phyloP scores from a whole-genome alignment of 2,797 vertebrate genomes.

The Malacoctenus gilli region DNA sequence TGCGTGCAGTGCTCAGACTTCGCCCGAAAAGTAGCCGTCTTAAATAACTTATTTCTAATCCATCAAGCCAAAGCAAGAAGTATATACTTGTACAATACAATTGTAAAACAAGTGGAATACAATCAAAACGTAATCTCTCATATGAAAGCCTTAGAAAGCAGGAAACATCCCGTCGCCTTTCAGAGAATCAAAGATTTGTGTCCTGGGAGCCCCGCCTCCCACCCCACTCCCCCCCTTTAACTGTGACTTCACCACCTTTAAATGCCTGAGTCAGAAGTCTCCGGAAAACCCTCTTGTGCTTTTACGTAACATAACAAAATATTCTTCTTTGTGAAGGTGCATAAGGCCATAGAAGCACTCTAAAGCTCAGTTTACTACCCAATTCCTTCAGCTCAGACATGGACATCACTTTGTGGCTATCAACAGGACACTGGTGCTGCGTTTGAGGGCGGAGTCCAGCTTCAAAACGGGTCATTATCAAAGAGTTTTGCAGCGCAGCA shows the following conservation, averaged over 20 bases:
- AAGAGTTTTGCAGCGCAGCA: conserved; percentile 13
- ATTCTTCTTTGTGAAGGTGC: conserved; percentile 41
- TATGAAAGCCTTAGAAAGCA: conserved; percentile 53
- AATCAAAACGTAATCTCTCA: conserved; percentile 67
- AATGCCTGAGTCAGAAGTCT: conserved; percentile 69
- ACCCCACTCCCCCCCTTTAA: conserved; percentile 21
- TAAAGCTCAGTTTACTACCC: conserved; percentile 48
- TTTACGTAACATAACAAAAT: conserved; percentile 52
- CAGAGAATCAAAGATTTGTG: conserved; percentile 38
- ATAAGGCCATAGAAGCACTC: conserved; percentile 72
- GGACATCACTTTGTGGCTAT: no score
- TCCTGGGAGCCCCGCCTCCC: no score
- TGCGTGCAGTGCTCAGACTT: conserved; percentile 35
- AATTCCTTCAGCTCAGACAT: no score
- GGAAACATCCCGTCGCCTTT: conserved; percentile 34
- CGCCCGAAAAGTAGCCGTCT: conserved; percentile 43
- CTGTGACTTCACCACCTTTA: conserved; percentile 22
- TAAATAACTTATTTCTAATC: conserved; percentile 60
- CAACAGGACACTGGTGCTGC: no score
- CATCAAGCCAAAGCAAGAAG: conserved; percentile 70
- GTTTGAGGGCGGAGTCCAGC: no score
- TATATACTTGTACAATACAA: conserved; percentile 67
- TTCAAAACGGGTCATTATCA: no score
- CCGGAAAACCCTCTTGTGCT: conserved; percentile 72
- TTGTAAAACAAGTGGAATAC: conserved; percentile 68